Evolutionary conservation across 37 sponge, comb jelly and placozoan genomes (phyloP), one percentile per base, ranked within the genome.

Genomic region (Chondrilla cf. caribensis): DNA sequence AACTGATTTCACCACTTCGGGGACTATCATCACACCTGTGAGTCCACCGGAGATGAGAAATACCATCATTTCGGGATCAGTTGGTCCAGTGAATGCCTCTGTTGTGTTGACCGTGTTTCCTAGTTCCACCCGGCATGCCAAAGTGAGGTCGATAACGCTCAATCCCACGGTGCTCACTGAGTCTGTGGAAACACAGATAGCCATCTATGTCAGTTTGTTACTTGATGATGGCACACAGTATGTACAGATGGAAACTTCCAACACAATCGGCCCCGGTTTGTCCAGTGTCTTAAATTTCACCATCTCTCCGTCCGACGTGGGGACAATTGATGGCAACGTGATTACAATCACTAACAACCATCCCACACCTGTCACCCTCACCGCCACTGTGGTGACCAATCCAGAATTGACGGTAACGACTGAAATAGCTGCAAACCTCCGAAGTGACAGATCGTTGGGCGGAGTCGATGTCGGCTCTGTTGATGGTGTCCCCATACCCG

Each of bases 401-500:
- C 39, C 67, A 38, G 0, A 37, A 18, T 78, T 78, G 18, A 79
- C 41, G 35, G 47, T 86, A 29, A 82, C 70, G n/a, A 78, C 68
- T 3, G 33, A 60, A 17, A 18, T 43, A 31, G 57, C 39, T n/a
- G 82, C 79, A 6, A 59, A 60, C 35, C 38, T 29, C 0, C 25
- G 33, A 26, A 81, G 47, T 21, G 80, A 82, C 5, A 54, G 67
- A 0, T 54, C 0, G 22, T 39, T 83, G 22, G 86, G 89, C 24
- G 68, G 77, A 22, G 38, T 88, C 35, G 91, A 91, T 58, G 76
- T 88, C 29, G 92, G 92, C 17, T 35, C 37, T 3, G 31, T 55
- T 0, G n/a, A 8, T 5, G 89, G 89, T 24, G 42, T 88, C 58
- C 80, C 89, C 19, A 78, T 82, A 28, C 80, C 86, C 31, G 83